phyloP scores from a whole-genome alignment of 2,113 vertebrate species.

The Colaptes auratus region DNA sequence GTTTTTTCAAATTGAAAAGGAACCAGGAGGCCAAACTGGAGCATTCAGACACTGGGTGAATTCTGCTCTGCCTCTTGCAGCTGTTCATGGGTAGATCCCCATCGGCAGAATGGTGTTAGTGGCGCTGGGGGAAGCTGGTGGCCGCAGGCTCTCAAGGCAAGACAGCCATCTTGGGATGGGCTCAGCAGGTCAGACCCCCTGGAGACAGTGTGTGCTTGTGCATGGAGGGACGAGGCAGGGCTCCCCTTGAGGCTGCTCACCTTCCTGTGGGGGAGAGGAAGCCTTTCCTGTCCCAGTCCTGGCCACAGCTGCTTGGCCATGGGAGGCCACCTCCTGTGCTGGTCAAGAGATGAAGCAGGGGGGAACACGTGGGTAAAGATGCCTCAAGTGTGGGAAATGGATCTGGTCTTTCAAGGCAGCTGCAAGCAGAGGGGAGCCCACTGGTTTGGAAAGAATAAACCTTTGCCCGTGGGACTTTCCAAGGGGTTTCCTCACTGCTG shows the following conservation, averaged over 20 bases:
- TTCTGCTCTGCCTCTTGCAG: neutral
- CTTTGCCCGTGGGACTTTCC: neutral
- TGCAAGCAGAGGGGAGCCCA: neutral
- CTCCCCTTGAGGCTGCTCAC: neutral
- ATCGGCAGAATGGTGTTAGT: fast-evolving
- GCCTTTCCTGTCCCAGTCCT: too few species aligned
- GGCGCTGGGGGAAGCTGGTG: neutral
- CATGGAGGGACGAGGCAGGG: neutral
- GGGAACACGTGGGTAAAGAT: neutral
- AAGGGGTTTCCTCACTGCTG: neutral
- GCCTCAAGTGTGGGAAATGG: neutral
- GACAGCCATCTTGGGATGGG: fast-evolving
- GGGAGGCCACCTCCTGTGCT: neutral
- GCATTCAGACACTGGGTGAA: neutral
- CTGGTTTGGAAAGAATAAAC: neutral
- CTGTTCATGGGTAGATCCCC: neutral
- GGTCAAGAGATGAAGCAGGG: neutral
- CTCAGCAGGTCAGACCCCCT: neutral
- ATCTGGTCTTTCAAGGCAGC: neutral
- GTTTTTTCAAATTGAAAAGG: too few species aligned
- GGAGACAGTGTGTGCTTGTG: neutral
- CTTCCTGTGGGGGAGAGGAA: neutral
- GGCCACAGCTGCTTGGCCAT: too few species aligned
- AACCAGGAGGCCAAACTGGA: neutral
- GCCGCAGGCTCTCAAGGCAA: neutral